Evolutionary conservation across 2,113 vertebrate genomes (phyloP).

Genomic region (Anser cygnoides): DNA sequence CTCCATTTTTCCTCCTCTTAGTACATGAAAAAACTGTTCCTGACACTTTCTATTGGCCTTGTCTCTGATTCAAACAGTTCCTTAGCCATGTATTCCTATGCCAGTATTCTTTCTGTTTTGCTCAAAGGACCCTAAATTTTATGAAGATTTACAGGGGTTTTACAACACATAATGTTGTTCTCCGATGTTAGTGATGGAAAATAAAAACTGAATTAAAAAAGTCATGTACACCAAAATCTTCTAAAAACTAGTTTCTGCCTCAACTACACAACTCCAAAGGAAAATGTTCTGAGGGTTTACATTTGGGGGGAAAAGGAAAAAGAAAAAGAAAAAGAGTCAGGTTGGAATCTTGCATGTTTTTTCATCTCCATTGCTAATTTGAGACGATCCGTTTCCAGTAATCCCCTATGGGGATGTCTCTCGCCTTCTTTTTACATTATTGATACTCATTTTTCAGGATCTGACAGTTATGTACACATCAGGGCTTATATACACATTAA

Average conservation of each 20-base stretch:
- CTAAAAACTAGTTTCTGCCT: not conserved
- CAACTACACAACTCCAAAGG: not conserved
- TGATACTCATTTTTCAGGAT: constrained; percentile 16
- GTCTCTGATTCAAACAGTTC: not conserved
- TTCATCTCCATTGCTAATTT: constrained; percentile 29
- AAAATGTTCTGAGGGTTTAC: not conserved
- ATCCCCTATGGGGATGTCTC: not conserved
- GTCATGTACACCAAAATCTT: not conserved
- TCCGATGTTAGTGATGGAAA: not conserved
- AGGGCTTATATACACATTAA: not conserved
- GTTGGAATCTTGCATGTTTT: not conserved
- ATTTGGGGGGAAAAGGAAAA: not conserved
- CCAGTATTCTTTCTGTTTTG: not conserved
- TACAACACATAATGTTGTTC: not conserved
- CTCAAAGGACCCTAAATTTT: not conserved
- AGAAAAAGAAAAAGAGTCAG: not conserved
- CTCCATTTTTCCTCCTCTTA: not conserved
- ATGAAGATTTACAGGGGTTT: not conserved
- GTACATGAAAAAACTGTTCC: not conserved
- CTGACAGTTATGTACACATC: constrained; percentile 20
- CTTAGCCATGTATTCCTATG: not conserved
- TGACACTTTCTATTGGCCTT: not conserved
- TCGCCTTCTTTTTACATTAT: constrained; percentile 15
- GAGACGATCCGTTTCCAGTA: not conserved
- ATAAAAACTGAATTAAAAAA: not conserved